phyloP scores from a whole-genome alignment of 2,888 invertebrate genomes.

The Sarcophaga carnaria region DNA sequence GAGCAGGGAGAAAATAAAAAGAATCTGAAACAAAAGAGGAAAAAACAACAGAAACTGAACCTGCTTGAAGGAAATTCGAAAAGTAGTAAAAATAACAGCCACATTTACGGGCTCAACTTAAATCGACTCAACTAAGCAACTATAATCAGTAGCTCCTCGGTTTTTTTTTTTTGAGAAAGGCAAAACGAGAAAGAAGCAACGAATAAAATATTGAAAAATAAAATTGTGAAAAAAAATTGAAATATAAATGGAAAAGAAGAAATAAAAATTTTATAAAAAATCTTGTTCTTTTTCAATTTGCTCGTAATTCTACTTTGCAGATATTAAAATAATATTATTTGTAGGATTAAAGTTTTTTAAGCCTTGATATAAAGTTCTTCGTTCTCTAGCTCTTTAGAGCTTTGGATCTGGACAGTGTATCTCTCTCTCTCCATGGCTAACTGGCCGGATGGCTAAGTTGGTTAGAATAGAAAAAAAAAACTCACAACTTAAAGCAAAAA shows the following conservation, averaged over 20 bases:
- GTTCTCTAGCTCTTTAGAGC: constrained; percentile 1
- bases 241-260: not conserved
- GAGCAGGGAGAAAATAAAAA: not conserved
- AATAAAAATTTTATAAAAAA: not conserved
- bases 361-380: constrained; percentile 48
- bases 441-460: no score
- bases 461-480: no score
- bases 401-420: no score
- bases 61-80: constrained; percentile 1
- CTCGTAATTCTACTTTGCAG: constrained; percentile 25
- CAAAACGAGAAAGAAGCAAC: no score
- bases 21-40: not conserved
- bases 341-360: constrained; percentile 63
- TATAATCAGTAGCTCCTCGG: no score
- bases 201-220: no score
- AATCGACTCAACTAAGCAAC: no score
- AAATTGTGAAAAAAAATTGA: no score
- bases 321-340: constrained; percentile 61
- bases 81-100: constrained; percentile 31
- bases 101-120: no score
- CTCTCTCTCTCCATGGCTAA: no score
- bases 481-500: no score
- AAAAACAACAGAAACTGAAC: not conserved
- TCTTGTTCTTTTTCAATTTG: constrained; percentile 22
- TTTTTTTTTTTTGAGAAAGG: no score